These are phyloP conservation scores for Dioctria rufipes DNA, from an alignment of 2,888 invertebrate species.

Conservation along the genomic window DNA sequence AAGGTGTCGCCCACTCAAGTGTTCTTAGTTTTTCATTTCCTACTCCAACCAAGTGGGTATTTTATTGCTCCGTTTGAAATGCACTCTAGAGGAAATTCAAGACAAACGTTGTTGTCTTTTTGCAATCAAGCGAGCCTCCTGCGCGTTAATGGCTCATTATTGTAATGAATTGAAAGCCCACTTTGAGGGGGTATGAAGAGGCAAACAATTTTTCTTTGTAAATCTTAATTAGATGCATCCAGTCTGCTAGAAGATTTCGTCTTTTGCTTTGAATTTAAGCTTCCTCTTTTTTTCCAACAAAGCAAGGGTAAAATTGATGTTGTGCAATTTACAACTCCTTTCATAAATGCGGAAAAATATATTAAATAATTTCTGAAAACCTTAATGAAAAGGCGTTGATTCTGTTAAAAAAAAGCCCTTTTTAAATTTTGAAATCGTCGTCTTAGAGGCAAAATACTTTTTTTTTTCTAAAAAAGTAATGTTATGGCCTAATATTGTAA, in stretches of 20 bases:
- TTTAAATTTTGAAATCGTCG: too few species aligned
- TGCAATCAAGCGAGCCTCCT: not conserved
- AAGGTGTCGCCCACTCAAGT: slow-evolving; percentile 48
- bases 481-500: too few species aligned
- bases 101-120: slow-evolving; percentile 25
- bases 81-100: slow-evolving; percentile 28
- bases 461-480: too few species aligned
- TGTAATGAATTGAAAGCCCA: slow-evolving; percentile 42
- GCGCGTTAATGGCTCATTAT: slow-evolving; percentile 47
- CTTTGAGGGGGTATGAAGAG: not conserved
- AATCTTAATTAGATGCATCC: slow-evolving; percentile 5
- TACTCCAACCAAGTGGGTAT: slow-evolving; percentile 45
- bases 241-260: not conserved
- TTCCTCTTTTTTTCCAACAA: not conserved
- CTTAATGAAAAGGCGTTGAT: not conserved
- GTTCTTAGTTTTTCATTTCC: slow-evolving; percentile 49
- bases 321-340: not conserved
- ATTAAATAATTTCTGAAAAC: not conserved
- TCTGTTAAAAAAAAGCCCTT: too few species aligned
- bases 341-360: not conserved
- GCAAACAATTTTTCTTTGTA: not conserved
- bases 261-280: not conserved
- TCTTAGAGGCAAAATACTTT: too few species aligned
- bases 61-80: slow-evolving; percentile 46
- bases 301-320: not conserved